Evolutionary conservation across 2,797 vertebrate genomes (phyloP).

Genomic region (Sebastolobus altivelis): DNA sequence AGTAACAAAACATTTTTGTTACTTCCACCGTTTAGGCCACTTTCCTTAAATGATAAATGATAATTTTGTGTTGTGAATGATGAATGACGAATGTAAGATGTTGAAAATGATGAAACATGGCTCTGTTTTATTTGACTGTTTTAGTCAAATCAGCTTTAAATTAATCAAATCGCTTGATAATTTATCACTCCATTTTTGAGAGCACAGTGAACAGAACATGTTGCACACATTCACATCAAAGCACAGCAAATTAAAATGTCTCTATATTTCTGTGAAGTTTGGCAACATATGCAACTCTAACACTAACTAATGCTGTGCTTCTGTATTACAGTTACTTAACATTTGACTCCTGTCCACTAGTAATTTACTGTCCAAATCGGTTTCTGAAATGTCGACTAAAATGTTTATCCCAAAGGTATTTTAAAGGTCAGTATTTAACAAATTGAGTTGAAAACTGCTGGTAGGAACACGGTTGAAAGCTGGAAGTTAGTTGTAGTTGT

Average conservation of each 20-base stretch:
- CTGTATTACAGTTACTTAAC: not conserved
- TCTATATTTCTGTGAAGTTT: not conserved
- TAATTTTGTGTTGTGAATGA: no score
- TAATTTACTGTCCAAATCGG: not conserved
- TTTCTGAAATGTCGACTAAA: not conserved
- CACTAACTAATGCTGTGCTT: constrained; percentile 11
- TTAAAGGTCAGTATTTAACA: not conserved
- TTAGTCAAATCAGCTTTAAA: no score
- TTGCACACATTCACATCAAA: constrained; percentile 24
- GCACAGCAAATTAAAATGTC: constrained; percentile 13
- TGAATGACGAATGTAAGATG: no score
- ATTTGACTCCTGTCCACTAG: not conserved
- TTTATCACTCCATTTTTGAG: no score
- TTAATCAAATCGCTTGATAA: no score
- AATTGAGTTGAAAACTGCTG: constrained; percentile 35
- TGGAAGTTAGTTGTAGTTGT: not conserved
- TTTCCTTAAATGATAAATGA: no score
- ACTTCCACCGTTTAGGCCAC: no score
- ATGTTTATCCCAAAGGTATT: not conserved
- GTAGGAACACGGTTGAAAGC: not conserved
- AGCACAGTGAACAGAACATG: constrained; percentile 19
- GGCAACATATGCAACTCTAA: not conserved
- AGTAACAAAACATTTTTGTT: no score
- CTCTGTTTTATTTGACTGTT: no score
- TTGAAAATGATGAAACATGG: no score